A percentile compares a stretch with the other conserved stretches of the same genome.
Evolutionary conservation across 2,113 vertebrate genomes (phyloP).

Genomic region (Corythoichthys intestinalis): DNA sequence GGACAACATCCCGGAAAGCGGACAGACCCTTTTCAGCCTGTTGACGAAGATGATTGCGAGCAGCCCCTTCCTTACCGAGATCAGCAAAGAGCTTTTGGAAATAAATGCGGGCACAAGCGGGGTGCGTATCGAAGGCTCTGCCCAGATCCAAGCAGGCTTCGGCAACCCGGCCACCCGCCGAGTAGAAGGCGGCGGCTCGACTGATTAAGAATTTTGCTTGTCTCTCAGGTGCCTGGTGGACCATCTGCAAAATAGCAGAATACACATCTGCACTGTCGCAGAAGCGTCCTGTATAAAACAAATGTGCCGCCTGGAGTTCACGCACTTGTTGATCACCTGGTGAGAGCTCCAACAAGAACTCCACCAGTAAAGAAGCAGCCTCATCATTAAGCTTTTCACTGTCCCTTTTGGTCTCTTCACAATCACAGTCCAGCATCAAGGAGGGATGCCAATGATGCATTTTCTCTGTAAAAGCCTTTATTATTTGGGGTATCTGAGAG

Average conservation of each 20-base stretch:
- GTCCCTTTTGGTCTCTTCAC: slow-evolving; percentile 2
- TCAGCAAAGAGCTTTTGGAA: slow-evolving; percentile 76
- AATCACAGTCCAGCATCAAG: slow-evolving; percentile 18
- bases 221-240: slow-evolving; percentile 38
- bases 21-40: slow-evolving; percentile 75
- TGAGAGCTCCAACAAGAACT: slow-evolving; percentile 75
- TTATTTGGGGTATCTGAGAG: slow-evolving; percentile 72
- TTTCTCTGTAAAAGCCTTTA: slow-evolving; percentile 64
- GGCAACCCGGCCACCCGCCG: slow-evolving; percentile 54
- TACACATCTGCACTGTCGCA: slow-evolving; percentile 75
- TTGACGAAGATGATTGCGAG: slow-evolving; percentile 64
- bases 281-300: slow-evolving; percentile 68
- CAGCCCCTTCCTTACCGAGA: slow-evolving; percentile 54
- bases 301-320: slow-evolving; percentile 64
- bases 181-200: slow-evolving; percentile 78
- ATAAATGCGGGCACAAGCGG: slow-evolving; percentile 63
- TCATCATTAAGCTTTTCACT: slow-evolving; percentile 15
- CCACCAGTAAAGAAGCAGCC: slow-evolving; percentile 45
- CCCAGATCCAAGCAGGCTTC: slow-evolving; percentile 77
- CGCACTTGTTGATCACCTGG: slow-evolving; percentile 54
- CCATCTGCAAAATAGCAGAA: slow-evolving; percentile 57
- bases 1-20: slow-evolving; percentile 76
- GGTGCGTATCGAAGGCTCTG: slow-evolving; percentile 75
- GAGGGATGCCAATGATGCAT: slow-evolving; percentile 31
- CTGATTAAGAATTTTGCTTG: slow-evolving; percentile 69